Base-by-base conservation (phyloP, 2,888 invertebrate species). In the Cenopis cana region DNA sequence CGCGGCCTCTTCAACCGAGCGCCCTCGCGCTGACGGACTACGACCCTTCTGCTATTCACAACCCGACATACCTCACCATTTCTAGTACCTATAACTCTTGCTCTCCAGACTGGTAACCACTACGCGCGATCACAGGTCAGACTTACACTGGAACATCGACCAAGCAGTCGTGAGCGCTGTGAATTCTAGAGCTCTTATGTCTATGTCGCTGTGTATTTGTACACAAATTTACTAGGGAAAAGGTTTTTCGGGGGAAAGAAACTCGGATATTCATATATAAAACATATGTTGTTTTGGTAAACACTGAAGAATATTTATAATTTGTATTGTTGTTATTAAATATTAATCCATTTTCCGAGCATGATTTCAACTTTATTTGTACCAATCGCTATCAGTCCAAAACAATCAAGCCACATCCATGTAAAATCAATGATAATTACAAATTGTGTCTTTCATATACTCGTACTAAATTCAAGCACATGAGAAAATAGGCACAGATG, bases 1-100 rank as follows among this genome's bases (percentile, higher is more conserved):
- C 55, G 55, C 46, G 11, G 49, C 49, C 67, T 49, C 67, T 67
- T 67, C 56, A 67, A 57, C 36, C 36, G 71, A 61, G 71, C 71
- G 36, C 71, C 61, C 55, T 52, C 46, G 65, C 65, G 38, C 59
- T 36, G 69, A 46, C 61, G 57, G 59, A 20, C 59, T 56, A 49
- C 56, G 59, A 61, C 65, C 59, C 70, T 60, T 54, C 20, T 60
- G 29, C 17, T 46, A 4, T 56, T 12, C 24, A 60, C 18, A 46
- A 46, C 46, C 6, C 6, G 46, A 46, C 46, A n/a, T n/a, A 46
- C 46, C 46, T n/a, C n/a, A 46, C 46, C 41, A 46, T 6, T n/a
- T n/a, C 14, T n/a, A 46, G 46, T 8, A 24, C 24, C 24, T 24
- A n/a, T 46, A 46, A 14, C n/a, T 14, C n/a, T 46, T 8, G n/a